A percentile compares a stretch with the other conserved stretches of the same genome.
These are phyloP conservation scores for Lutraria lutraria DNA, from an alignment of 2,888 invertebrate species.

Conservation along the genomic window DNA sequence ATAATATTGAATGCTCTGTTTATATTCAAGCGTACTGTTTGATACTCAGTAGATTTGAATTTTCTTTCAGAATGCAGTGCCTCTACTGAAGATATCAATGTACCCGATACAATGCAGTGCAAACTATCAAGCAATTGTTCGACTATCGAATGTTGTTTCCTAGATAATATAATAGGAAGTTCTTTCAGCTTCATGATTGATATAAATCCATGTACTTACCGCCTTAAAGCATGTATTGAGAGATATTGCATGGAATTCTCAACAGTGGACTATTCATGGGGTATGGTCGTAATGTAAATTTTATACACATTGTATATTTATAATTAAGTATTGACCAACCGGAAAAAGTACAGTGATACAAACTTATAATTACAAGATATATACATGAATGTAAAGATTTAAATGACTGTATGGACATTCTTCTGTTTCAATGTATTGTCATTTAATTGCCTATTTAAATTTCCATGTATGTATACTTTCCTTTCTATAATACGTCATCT, in stretches of 20 bases:
- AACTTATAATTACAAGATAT: no score
- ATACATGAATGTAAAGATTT: no score
- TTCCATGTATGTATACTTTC: no score
- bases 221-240: slow-evolving; percentile 58
- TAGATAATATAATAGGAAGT: slow-evolving; percentile 41
- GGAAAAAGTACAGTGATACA: neutral
- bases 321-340: neutral
- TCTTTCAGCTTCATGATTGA: slow-evolving; percentile 47
- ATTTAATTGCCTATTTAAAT: no score
- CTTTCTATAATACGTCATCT: no score
- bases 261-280: slow-evolving; percentile 36
- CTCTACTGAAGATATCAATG: neutral
- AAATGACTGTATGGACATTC: no score
- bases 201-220: slow-evolving; percentile 58
- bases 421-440: no score
- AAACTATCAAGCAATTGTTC: slow-evolving; percentile 51
- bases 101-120: slow-evolving; percentile 40
- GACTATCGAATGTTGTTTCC: slow-evolving; percentile 56
- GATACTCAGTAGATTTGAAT: neutral
- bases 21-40: neutral
- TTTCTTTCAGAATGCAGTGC: neutral
- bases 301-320: neutral
- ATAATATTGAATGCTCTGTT: neutral
- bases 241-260: slow-evolving; percentile 28
- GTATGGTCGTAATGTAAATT: slow-evolving; percentile 18